Evolutionary conservation across 2,888 invertebrate genomes (phyloP).

Genomic region (Agrochola litura): DNA sequence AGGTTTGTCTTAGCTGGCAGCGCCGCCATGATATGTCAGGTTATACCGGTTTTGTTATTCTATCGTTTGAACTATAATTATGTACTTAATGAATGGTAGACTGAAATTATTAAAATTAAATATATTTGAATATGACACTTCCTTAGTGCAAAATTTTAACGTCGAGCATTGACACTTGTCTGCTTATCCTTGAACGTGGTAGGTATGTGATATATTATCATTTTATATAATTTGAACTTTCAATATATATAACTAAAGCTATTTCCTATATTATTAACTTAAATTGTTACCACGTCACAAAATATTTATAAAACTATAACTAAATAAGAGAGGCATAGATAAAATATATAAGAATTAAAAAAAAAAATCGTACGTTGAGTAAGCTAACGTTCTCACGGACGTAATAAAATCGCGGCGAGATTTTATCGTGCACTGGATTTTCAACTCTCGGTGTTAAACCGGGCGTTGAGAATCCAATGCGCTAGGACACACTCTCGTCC

Average conservation of each 20-base stretch:
- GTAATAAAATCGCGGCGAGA: no score
- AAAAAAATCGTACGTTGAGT: no score
- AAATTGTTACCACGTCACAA: not conserved
- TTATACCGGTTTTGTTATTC: not conserved
- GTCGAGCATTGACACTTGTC: conserved; percentile 52
- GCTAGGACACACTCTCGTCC: no score
- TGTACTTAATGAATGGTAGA: conserved; percentile 28
- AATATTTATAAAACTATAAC: not conserved
- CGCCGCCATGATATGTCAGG: conserved; percentile 3
- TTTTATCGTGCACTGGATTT: no score
- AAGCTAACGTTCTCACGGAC: no score
- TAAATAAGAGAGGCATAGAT: no score
- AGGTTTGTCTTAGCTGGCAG: conserved; percentile 2
- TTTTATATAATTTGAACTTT: not conserved
- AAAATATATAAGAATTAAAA: no score
- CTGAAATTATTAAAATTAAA: conserved; percentile 23
- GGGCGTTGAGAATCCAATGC: no score
- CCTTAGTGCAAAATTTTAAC: conserved; percentile 48
- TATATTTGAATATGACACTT: conserved; percentile 46
- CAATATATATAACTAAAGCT: not conserved
- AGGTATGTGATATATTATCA: conserved; percentile 1
- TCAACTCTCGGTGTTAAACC: no score
- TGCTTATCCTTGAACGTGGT: conserved; percentile 40
- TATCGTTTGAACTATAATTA: conserved; percentile 35
- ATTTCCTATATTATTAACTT: not conserved